Conservation (phyloP, 2,113 vertebrate genomes). For the Varanus salvator region DNA sequence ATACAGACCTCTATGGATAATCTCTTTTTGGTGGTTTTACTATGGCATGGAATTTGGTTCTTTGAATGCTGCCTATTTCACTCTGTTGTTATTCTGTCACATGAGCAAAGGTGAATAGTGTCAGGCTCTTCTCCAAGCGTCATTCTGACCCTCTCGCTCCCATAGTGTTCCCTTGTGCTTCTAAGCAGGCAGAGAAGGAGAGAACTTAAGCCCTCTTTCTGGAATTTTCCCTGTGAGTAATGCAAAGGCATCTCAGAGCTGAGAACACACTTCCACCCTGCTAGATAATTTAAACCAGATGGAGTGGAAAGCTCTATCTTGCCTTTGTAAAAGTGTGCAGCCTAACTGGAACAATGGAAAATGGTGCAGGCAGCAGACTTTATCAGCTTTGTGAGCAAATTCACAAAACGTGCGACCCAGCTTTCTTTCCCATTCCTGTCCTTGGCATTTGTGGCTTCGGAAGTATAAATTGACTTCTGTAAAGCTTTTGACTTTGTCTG, state of each 20-base stretch:
- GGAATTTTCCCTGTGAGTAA: slow-evolving; percentile 13
- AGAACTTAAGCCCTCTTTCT: neutral
- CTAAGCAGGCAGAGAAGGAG: neutral
- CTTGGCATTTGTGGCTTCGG: neutral
- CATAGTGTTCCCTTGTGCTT: neutral
- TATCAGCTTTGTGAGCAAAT: neutral
- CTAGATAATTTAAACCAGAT: slow-evolving; percentile 17
- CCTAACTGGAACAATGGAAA: neutral
- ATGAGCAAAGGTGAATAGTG: neutral
- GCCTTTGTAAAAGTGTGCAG: neutral
- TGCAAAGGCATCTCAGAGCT: slow-evolving; percentile 8
- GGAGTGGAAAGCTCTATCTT: neutral
- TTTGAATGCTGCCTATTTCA: neutral
- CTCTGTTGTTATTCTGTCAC: too few species aligned
- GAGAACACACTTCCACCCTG: neutral
- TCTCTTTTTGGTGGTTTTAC: neutral
- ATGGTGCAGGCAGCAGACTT: neutral
- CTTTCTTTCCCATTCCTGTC: too few species aligned
- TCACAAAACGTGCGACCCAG: neutral
- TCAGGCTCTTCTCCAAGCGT: neutral
- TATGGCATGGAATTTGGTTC: neutral
- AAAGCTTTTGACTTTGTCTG: neutral
- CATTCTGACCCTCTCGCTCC: neutral
- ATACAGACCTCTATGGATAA: neutral
- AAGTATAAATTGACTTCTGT: neutral